A percentile compares a stretch with the other conserved stretches of the same genome.
These are phyloP conservation scores for Anisognathus igniventris DNA, from an alignment of 2,797 vertebrate species.

Conservation along the genomic window DNA sequence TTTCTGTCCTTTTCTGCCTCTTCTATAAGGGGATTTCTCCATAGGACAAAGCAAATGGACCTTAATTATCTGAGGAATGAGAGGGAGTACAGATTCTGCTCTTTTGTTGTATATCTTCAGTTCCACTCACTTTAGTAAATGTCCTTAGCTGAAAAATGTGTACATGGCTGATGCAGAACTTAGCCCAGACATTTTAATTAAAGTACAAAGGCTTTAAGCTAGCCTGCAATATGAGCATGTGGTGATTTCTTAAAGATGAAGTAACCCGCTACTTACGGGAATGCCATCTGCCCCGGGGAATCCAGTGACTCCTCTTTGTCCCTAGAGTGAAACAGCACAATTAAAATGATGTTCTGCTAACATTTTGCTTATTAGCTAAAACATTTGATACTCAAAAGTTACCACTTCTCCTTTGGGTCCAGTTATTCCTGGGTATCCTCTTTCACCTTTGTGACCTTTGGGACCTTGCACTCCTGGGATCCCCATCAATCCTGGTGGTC, in stretches of 20 bases:
- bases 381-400: slow-evolving; percentile 3
- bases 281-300: slow-evolving; percentile 89
- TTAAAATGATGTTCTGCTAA: background rate
- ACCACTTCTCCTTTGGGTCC: slow-evolving; percentile 91
- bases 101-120: background rate
- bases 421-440: slow-evolving; percentile 76
- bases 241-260: background rate
- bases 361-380: background rate
- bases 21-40: background rate
- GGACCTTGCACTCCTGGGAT: slow-evolving; percentile 85
- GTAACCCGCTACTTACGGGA: slow-evolving; percentile 83
- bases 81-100: background rate
- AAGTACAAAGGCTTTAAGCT: background rate
- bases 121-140: background rate
- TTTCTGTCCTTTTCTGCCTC: background rate
- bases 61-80: background rate
- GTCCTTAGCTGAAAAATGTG: background rate
- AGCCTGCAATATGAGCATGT: background rate
- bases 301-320: slow-evolving; percentile 88
- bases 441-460: slow-evolving; percentile 89
- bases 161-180: background rate
- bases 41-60: background rate
- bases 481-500: slow-evolving; percentile 84
- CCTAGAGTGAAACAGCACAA: slow-evolving; percentile 73
- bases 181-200: slow-evolving; percentile 13